phyloP scores from a whole-genome alignment of 2,113 vertebrate species.

The Triplophysa dalaica region DNA sequence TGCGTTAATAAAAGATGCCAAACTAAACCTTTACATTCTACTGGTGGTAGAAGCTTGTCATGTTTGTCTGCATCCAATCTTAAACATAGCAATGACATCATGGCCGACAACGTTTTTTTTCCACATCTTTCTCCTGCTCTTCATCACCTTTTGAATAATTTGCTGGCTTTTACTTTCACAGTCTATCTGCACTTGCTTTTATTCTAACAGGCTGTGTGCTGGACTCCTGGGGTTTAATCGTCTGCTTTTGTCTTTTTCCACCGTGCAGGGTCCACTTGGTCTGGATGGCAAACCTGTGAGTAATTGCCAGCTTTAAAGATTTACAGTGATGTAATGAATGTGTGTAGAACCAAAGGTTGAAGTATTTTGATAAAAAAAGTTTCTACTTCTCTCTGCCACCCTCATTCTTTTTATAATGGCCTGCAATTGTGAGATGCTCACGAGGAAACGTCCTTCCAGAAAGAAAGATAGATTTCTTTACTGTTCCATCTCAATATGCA shows the following conservation, averaged over 20 bases:
- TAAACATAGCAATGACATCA: conserved; percentile 12
- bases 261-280: conserved; percentile 88
- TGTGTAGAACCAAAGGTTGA: neutral
- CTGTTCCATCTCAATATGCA: no score
- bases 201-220: conserved; percentile 18
- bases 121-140: neutral
- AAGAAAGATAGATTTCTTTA: no score
- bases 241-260: conserved; percentile 48
- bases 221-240: conserved; percentile 18
- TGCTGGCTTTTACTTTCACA: conserved; percentile 20
- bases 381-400: no score
- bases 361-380: neutral
- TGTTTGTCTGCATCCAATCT: neutral
- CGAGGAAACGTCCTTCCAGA: no score
- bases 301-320: conserved; percentile 54
- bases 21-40: no score
- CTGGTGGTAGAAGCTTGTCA: no score
- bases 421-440: no score
- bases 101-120: neutral
- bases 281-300: conserved; percentile 96
- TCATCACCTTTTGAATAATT: conserved; percentile 29
- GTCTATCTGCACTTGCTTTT: conserved; percentile 19
- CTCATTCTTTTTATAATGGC: no score
- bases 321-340: neutral
- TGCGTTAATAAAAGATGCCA: no score